Evolutionary conservation across 2,113 vertebrate species (phyloP).

Genomic region (Gila orcuttii): DNA sequence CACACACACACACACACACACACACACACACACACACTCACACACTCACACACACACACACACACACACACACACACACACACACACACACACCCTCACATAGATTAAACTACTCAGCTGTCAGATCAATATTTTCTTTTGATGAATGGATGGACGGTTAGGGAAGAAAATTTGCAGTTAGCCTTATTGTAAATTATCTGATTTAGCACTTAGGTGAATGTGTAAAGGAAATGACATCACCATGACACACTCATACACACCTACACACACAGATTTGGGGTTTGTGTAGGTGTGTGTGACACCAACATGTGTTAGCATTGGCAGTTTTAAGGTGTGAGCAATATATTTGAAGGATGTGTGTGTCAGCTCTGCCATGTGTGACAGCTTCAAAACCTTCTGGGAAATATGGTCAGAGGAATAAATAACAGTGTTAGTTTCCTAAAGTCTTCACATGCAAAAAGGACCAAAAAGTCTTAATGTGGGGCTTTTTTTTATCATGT

Average conservation of each 20-base stretch:
- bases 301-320: conserved; percentile 6
- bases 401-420: conserved; percentile 16
- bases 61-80: background rate
- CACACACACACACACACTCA: background rate
- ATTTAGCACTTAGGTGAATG: background rate
- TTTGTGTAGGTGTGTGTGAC: background rate
- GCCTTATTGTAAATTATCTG: background rate
- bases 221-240: conserved; percentile 13
- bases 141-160: background rate
- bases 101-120: background rate
- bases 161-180: background rate
- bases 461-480: background rate
- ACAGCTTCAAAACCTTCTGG: conserved; percentile 37
- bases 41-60: background rate
- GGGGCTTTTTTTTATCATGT: background rate
- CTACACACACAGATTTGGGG: background rate
- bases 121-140: conserved; percentile 5
- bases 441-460: background rate
- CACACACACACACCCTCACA: background rate
- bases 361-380: conserved; percentile 21
- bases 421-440: background rate
- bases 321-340: conserved; percentile 20
- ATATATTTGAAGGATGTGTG: conserved; percentile 3
- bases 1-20: background rate
- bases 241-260: background rate